phyloP scores from a whole-genome alignment of 2,888 invertebrate genomes.

The Nomada ferruginata region DNA sequence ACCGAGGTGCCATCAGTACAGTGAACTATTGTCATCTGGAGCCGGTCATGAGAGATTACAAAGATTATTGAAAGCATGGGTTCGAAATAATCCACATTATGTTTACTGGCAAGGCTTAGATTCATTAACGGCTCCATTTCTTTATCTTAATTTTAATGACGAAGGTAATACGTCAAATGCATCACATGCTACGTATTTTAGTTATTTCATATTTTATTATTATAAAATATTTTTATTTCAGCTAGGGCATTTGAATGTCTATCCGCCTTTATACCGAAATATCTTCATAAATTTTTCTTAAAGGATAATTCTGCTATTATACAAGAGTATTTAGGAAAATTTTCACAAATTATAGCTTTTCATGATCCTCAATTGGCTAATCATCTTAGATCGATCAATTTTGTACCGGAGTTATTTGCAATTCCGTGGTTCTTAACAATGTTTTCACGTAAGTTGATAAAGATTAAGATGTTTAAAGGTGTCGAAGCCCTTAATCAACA shows the following conservation, averaged over 20 bases:
- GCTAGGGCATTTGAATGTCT: constrained; percentile 97
- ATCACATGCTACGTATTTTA: background rate
- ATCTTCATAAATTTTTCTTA: constrained; percentile 97
- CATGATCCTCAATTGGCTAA: constrained; percentile 97
- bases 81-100: constrained; percentile 96
- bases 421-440: constrained; percentile 99
- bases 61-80: constrained; percentile 98
- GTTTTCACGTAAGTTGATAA: constrained; percentile 94
- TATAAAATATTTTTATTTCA: constrained; percentile 84
- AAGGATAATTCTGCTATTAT: constrained; percentile 98
- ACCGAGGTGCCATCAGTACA: constrained; percentile 99
- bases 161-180: constrained; percentile 88
- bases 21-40: constrained; percentile 96
- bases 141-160: constrained; percentile 98
- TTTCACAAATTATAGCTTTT: constrained; percentile 97
- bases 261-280: constrained; percentile 97
- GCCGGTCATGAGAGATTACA: constrained; percentile 96
- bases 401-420: constrained; percentile 98
- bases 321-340: constrained; percentile 98
- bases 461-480: background rate
- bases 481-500: background rate
- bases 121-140: constrained; percentile 98
- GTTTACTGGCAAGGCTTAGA: constrained; percentile 99
- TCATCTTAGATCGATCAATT: constrained; percentile 96
- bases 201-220: constrained; percentile 4